Conservation (phyloP, 2,797 vertebrate species). For the Aythya fuligula region DNA sequence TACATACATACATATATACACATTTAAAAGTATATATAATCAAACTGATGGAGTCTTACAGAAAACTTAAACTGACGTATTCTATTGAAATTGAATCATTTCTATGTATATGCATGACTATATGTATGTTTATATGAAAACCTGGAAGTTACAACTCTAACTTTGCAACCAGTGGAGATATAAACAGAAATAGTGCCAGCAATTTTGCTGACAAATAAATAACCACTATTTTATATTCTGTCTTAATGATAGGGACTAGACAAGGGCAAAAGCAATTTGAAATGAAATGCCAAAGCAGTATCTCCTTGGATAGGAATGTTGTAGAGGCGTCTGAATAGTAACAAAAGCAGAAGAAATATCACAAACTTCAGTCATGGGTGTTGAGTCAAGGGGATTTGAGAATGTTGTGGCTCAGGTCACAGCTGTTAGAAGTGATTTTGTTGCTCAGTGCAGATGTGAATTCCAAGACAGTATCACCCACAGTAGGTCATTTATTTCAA, state of each 20-base stretch:
- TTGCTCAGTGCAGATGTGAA: rapidly evolving
- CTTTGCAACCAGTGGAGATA: not conserved
- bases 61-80: not conserved
- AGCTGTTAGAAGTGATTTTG: not conserved
- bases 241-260: not conserved
- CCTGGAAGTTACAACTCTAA: not conserved
- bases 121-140: not conserved
- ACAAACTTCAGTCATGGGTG: not conserved
- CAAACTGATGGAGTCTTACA: not conserved
- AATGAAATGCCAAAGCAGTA: not conserved
- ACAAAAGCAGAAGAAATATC: not conserved
- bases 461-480: not conserved
- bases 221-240: not conserved
- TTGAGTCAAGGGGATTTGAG: not conserved
- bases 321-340: not conserved
- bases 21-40: not conserved
- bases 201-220: not conserved
- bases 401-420: not conserved
- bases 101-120: too few species aligned
- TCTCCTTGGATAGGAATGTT: not conserved
- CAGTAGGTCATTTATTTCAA: not conserved
- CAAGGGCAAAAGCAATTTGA: not conserved
- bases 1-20: not conserved
- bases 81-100: not conserved
- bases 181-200: not conserved